Conservation (phyloP, 2,113 vertebrate genomes). For the Cervus canadensis region DNA sequence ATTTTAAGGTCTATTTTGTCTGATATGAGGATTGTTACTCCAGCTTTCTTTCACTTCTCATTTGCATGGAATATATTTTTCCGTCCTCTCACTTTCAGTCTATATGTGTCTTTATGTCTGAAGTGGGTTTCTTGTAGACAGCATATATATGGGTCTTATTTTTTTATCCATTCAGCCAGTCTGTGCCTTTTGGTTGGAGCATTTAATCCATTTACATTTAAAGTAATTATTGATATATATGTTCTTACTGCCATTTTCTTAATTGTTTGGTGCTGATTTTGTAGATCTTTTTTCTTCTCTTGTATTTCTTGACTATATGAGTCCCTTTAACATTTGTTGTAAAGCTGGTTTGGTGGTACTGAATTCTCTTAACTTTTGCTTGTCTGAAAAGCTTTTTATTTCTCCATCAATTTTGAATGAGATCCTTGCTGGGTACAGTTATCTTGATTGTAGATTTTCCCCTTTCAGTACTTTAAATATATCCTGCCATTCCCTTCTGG, state of each 20-base stretch:
- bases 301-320: background rate
- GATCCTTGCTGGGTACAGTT: rapidly evolving
- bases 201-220: background rate
- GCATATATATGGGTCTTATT: background rate
- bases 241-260: background rate
- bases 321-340: background rate
- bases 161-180: background rate
- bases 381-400: background rate
- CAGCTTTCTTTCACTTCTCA: rapidly evolving
- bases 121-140: background rate
- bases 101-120: background rate
- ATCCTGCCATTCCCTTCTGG: background rate
- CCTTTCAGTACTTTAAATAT: background rate
- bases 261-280: background rate
- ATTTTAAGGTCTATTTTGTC: background rate
- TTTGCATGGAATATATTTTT: background rate
- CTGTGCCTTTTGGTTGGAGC: background rate
- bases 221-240: background rate
- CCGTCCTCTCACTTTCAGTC: background rate
- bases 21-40: background rate
- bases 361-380: background rate
- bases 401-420: background rate
- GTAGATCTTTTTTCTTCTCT: background rate
- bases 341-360: background rate
- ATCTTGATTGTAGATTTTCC: background rate